A percentile compares a stretch with the other conserved stretches of the same genome.
phyloP scores from a whole-genome alignment of 2,797 vertebrate species.

The Florisuga fusca region DNA sequence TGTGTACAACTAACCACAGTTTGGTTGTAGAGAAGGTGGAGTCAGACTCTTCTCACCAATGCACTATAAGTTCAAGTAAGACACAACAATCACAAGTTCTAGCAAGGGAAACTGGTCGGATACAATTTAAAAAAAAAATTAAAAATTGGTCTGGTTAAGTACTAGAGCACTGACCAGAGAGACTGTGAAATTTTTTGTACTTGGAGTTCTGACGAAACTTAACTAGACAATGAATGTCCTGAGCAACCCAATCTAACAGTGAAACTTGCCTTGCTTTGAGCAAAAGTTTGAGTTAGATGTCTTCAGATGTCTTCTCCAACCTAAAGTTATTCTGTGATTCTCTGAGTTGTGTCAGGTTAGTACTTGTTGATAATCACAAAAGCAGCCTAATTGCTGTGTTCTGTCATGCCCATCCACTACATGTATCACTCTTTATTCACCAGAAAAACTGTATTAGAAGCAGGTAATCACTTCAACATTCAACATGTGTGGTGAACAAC shows the following conservation, averaged over 20 bases:
- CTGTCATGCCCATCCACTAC: not conserved
- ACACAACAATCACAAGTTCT: not conserved
- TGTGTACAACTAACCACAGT: not conserved
- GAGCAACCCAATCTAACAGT: not conserved
- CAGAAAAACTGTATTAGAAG: not conserved
- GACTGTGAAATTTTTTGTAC: not conserved
- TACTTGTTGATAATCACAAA: not conserved
- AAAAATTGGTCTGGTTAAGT: not conserved
- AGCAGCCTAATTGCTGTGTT: not conserved
- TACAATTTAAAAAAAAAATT: not conserved
- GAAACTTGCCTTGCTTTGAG: not conserved
- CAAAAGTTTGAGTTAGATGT: not conserved
- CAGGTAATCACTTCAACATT: constrained; percentile 50
- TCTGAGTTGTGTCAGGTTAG: not conserved
- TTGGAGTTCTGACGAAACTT: not conserved
- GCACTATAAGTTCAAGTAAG: not conserved
- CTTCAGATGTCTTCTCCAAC: not conserved
- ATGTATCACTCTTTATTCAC: not conserved
- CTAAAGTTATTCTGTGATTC: not conserved
- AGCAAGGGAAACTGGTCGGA: not conserved
- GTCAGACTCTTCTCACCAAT: not conserved
- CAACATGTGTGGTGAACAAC: not conserved
- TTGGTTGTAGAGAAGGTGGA: not conserved
- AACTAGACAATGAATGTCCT: not conserved
- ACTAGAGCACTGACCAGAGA: not conserved